Percentiles rank a stretch among this genome's conserved stretches.
Conservation (phyloP, 2,113 vertebrate genomes). For the Alligator mississippiensis region DNA sequence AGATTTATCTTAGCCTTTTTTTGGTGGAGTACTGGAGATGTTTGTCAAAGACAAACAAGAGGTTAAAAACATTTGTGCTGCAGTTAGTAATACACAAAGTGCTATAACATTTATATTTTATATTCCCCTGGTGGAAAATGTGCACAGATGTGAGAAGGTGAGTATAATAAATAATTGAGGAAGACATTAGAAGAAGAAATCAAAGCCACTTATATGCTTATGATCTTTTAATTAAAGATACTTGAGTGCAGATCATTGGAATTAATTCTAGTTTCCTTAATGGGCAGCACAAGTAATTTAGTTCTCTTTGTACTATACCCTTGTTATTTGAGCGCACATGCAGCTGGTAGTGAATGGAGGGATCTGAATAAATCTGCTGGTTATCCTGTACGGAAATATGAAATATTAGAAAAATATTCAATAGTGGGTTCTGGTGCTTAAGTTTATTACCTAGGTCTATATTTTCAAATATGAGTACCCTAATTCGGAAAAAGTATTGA, state of each 20-base stretch:
- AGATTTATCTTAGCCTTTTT: not conserved
- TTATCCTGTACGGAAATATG: constrained; percentile 27
- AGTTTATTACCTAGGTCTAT: not conserved
- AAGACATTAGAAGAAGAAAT: constrained; percentile 47
- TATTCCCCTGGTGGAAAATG: constrained; percentile 18
- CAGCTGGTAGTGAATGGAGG: not conserved
- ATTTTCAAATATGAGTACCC: not conserved
- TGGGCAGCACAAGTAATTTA: constrained; percentile 37
- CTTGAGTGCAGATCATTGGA: constrained; percentile 30
- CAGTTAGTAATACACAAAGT: constrained; percentile 24
- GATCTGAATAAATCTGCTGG: not conserved
- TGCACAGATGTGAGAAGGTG: constrained; percentile 34
- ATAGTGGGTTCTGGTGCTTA: not conserved
- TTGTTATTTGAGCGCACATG: constrained; percentile 34
- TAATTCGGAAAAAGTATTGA: not conserved
- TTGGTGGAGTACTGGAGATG: not conserved
- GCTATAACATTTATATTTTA: constrained; percentile 32
- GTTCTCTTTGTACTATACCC: constrained; percentile 26
- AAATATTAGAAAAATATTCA: not conserved
- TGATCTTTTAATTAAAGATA: constrained; percentile 64
- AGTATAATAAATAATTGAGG: constrained; percentile 46
- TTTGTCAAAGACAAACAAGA: not conserved
- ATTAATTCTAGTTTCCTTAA: constrained; percentile 58
- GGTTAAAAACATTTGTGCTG: constrained; percentile 33
- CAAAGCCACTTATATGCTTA: constrained; percentile 48